A percentile compares a stretch with the other conserved stretches of the same genome.
These are phyloP conservation scores for Syndactyla subalaris DNA, from an alignment of 2,797 vertebrate species.

Conservation along the genomic window DNA sequence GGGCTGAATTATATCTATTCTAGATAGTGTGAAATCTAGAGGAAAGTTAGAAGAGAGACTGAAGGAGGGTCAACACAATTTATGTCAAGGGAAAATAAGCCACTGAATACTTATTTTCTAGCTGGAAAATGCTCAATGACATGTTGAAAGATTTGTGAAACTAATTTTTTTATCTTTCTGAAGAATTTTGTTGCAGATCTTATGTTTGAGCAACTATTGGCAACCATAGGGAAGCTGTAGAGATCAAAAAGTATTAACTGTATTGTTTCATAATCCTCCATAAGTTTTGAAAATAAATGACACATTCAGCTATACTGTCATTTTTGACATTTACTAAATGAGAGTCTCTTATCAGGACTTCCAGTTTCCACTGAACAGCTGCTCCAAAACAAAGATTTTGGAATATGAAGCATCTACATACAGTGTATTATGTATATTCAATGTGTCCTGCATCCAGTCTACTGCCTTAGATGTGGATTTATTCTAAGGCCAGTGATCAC, in stretches of 20 bases:
- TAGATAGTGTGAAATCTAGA: background rate
- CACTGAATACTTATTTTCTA: background rate
- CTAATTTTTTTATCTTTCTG: background rate
- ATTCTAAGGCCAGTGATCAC: background rate
- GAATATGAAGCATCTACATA: background rate
- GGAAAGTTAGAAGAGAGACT: background rate
- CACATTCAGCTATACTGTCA: background rate
- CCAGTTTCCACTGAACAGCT: background rate
- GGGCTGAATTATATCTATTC: background rate
- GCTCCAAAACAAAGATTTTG: background rate
- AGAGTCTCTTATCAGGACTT: background rate
- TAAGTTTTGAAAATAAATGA: background rate
- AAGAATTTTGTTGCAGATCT: background rate
- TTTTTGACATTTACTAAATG: background rate
- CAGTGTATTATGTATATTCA: background rate
- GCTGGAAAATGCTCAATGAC: background rate
- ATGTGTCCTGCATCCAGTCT: background rate
- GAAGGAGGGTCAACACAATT: background rate
- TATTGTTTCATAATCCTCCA: background rate
- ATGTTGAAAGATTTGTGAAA: background rate
- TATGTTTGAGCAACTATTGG: background rate
- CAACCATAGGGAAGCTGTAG: background rate
- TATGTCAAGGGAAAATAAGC: background rate
- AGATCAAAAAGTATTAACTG: background rate
- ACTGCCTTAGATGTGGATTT: background rate